Evolutionary conservation across 2,888 invertebrate species (phyloP).

Genomic region (Anthophora plumipes): DNA sequence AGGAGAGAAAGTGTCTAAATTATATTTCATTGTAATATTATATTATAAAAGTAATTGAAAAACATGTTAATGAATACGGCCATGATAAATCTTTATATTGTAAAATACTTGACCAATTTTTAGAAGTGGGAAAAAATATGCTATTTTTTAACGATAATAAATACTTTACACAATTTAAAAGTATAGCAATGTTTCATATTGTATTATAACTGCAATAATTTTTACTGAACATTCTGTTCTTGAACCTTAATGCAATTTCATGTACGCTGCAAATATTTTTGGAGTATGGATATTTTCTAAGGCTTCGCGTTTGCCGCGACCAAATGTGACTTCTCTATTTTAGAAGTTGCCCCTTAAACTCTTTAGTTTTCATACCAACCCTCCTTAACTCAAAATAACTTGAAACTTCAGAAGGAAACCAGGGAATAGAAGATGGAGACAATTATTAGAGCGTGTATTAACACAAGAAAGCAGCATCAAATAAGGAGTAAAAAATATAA

Average conservation of each 20-base stretch:
- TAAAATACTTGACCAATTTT: too few relatives aligned
- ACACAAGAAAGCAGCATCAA: not conserved
- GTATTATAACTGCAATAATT: not conserved
- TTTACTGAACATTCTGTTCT: not conserved
- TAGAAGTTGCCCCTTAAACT: constrained; percentile 35
- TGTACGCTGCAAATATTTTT: constrained; percentile 14
- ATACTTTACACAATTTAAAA: too few relatives aligned
- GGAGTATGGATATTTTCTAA: constrained; percentile 7
- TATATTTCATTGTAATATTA: too few relatives aligned
- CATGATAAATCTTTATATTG: too few relatives aligned
- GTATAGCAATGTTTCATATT: not conserved
- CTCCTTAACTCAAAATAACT: constrained; percentile 32
- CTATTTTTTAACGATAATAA: too few relatives aligned
- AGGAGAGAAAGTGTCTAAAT: too few relatives aligned
- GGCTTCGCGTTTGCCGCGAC: constrained; percentile 30
- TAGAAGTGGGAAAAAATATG: too few relatives aligned
- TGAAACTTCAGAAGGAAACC: constrained; percentile 13
- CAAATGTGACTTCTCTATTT: constrained; percentile 46
- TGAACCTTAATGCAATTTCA: not conserved
- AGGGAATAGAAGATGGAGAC: constrained; percentile 9
- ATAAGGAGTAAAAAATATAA: not conserved
- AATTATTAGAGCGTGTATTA: constrained; percentile 11
- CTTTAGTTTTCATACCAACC: constrained; percentile 26
- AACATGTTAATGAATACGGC: too few relatives aligned
- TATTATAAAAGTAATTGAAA: too few relatives aligned